A percentile compares a stretch with the other conserved stretches of the same genome.
Evolutionary conservation across 37 sponge, comb jelly and placozoan species (phyloP).

Genomic region (Cliona cf. orientalis): DNA sequence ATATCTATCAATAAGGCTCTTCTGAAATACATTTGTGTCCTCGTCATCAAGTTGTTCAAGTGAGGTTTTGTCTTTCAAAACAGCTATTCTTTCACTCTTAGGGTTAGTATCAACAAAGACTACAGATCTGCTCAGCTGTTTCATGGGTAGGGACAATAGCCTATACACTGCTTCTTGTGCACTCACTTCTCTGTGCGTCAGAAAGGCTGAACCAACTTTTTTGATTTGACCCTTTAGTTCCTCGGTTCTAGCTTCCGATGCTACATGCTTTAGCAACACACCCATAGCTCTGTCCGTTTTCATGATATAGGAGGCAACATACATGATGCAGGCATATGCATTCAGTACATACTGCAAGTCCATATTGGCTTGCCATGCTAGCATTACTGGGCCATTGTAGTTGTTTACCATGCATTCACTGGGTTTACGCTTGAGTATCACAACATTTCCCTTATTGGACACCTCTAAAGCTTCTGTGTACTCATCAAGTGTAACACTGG

Average conservation of each 20-base stretch:
- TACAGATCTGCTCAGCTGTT: constrained; percentile 10
- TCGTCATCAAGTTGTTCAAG: constrained; percentile 13
- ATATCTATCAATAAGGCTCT: constrained; percentile 36
- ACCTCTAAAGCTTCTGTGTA: not conserved
- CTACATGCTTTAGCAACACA: too few relatives aligned
- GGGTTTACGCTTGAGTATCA: not conserved
- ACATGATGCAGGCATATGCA: constrained; percentile 22
- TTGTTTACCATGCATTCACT: constrained; percentile 12
- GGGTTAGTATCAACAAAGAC: constrained; percentile 17
- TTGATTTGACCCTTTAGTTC: not conserved
- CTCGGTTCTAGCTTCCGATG: too few relatives aligned
- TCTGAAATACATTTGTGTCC: constrained; percentile 17
- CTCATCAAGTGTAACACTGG: not conserved
- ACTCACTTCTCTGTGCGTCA: constrained; percentile 16
- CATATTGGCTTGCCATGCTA: constrained; percentile 53
- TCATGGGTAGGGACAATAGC: constrained; percentile 23
- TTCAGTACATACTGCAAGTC: constrained; percentile 39
- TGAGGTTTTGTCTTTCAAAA: constrained; percentile 6
- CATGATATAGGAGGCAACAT: constrained; percentile 25
- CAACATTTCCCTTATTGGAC: not conserved
- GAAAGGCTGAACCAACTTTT: constrained; percentile 6
- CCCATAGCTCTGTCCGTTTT: constrained; percentile 29
- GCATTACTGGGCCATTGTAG: constrained; percentile 23
- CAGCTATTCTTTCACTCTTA: not conserved
- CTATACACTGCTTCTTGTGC: constrained; percentile 26